phyloP scores from a whole-genome alignment of 2,113 vertebrate species.

The Limanda limanda region DNA sequence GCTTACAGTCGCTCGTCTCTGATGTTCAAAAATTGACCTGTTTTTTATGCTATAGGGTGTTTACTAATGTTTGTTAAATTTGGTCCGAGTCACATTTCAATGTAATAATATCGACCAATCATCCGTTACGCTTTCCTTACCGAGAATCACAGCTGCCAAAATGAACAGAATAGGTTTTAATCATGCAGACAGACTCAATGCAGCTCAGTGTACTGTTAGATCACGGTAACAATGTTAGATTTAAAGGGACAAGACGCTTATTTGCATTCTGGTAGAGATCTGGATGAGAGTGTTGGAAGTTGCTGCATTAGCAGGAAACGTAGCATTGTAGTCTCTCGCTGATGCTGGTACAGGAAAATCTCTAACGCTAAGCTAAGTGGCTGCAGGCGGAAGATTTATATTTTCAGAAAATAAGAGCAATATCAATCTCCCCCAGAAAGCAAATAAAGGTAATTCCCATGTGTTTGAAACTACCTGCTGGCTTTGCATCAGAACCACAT shows the following conservation, averaged over 20 bases:
- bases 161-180: conserved; percentile 15
- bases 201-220: conserved; percentile 19
- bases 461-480: conserved; percentile 1
- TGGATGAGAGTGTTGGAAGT: neutral
- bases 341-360: no score
- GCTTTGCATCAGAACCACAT: conserved; percentile 6
- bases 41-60: conserved; percentile 39
- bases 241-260: neutral
- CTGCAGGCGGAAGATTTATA: neutral
- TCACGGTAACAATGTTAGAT: neutral
- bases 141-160: conserved; percentile 50
- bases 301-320: no score
- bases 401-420: neutral
- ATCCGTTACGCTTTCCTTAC: conserved; percentile 26
- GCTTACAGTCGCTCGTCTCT: conserved; percentile 1
- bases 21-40: conserved; percentile 12
- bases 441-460: conserved; percentile 1
- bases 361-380: conserved; percentile 7
- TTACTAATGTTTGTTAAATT: conserved; percentile 47
- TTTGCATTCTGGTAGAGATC: conserved; percentile 7
- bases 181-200: conserved; percentile 7
- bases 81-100: conserved; percentile 33
- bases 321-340: no score
- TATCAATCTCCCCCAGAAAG: conserved; percentile 10
- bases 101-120: conserved; percentile 32